These are phyloP conservation scores for Dasysyrphus tricinctus DNA, from an alignment of 2,888 invertebrate species.

Conservation along the genomic window DNA sequence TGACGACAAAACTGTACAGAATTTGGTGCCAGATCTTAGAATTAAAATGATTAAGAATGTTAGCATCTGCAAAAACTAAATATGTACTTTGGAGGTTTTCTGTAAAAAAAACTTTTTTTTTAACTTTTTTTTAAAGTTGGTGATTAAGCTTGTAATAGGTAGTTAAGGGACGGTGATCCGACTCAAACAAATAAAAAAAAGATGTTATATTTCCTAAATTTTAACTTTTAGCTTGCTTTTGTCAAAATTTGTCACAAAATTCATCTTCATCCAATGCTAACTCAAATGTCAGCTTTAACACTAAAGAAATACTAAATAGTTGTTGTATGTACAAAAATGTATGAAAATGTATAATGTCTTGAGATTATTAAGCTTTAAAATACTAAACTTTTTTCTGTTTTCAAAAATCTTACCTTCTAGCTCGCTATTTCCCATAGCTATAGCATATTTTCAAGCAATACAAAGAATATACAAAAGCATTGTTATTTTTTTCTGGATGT, in stretches of 20 bases:
- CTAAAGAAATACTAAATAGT: background rate
- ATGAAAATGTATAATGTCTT: background rate
- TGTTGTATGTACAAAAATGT: conserved; percentile 38
- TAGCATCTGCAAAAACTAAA: no score
- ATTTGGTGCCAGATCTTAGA: background rate
- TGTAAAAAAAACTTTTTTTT: no score
- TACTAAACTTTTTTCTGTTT: conserved; percentile 6
- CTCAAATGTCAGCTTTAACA: background rate
- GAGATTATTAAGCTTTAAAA: conserved; percentile 2
- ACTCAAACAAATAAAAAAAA: no score
- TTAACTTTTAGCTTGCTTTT: background rate
- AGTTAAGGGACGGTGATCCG: no score
- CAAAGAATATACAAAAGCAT: conserved; percentile 75
- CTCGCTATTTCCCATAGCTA: conserved; percentile 79
- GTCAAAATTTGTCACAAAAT: background rate
- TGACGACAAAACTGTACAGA: background rate
- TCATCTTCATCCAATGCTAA: background rate
- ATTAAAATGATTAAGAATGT: background rate
- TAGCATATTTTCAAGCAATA: conserved; percentile 68
- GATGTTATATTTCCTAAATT: no score
- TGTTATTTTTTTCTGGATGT: conserved; percentile 61
- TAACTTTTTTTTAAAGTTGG: no score
- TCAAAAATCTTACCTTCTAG: conserved; percentile 78
- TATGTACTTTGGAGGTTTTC: no score
- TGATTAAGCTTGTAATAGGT: no score